phyloP scores from a whole-genome alignment of 2,888 invertebrate genomes.

The Apantesis nais region DNA sequence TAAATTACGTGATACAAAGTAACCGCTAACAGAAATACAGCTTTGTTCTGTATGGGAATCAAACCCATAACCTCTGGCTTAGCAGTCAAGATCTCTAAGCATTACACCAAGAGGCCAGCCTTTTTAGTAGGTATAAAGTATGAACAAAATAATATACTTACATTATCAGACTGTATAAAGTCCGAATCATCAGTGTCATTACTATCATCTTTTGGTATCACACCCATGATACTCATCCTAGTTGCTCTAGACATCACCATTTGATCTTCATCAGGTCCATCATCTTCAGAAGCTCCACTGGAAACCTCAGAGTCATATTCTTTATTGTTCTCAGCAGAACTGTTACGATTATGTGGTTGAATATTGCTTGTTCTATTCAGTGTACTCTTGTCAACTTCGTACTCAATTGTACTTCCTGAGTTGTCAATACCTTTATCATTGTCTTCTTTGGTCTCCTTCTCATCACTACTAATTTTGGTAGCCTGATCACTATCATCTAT shows the following conservation, averaged over 20 bases:
- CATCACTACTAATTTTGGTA: constrained; percentile 9
- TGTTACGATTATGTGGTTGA: constrained; percentile 1
- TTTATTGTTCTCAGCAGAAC: constrained; percentile 23
- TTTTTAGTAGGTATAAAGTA: neutral
- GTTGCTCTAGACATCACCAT: constrained; percentile 80
- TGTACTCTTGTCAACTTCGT: constrained; percentile 22
- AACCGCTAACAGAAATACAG: neutral
- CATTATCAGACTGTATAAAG: constrained; percentile 79
- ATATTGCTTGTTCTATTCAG: constrained; percentile 18
- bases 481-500: constrained; percentile 34
- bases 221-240: constrained; percentile 81
- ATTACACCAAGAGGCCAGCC: neutral
- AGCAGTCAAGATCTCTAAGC: no score
- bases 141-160: constrained; percentile 53
- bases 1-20: neutral
- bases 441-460: constrained; percentile 3
- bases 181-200: constrained; percentile 78
- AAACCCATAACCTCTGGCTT: no score
- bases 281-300: constrained; percentile 48
- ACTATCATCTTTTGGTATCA: constrained; percentile 68
- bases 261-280: constrained; percentile 72
- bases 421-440: constrained; percentile 3
- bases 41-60: neutral
- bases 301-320: constrained; percentile 35
- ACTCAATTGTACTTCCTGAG: constrained; percentile 23